Evolutionary conservation across 2,888 invertebrate species (phyloP), one percentile per base, ranked within the genome.

Genomic region (Malthinus seriepunctatus): DNA sequence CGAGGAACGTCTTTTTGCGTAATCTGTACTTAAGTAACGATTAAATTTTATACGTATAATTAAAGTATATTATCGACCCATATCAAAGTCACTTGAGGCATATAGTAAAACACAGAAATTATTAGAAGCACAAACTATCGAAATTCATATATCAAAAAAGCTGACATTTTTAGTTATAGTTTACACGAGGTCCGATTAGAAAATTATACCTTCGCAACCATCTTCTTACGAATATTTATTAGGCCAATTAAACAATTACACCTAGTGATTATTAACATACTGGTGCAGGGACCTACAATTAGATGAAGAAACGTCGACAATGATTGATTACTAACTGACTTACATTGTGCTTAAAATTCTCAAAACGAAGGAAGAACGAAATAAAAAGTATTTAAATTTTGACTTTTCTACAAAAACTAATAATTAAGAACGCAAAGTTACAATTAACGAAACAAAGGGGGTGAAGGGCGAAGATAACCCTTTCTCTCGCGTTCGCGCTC

Each of bases 181-280:
- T 61, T 61, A 61, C 56, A 53, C 56, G 56, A 39, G 42, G 44
- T 44, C 42, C 54, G 56, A 57, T 56, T 61, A 56, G 61, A 50
- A 61, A 54, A 61, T 61, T 61, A 61, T 39, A 57, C 42, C 54
- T 39, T 61, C 15, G 49, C 31, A 47, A 11, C 14, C n/a, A 44
- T 61, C 57, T 54, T 54, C 56, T 15, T 61, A 57, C 23, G 57
- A 61, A 57, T 61, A 61, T 61, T 61, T 61, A 61, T 61, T 57
- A 57, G 42, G 11, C 42, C 61, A 61, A 61, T 61, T 61, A 61
- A 56, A 61, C 61, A 61, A 61, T 61, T 61, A 61, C 61, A 61
- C 61, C 57, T 54, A 57, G 54, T 44, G 50, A 61, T 61, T 61
- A 54, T 54, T 45, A 52, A 50, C 47, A 60, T 44, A 11, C 23